phyloP scores from a whole-genome alignment of 2,113 vertebrate genomes.

The Pygoscelis antarcticus region DNA sequence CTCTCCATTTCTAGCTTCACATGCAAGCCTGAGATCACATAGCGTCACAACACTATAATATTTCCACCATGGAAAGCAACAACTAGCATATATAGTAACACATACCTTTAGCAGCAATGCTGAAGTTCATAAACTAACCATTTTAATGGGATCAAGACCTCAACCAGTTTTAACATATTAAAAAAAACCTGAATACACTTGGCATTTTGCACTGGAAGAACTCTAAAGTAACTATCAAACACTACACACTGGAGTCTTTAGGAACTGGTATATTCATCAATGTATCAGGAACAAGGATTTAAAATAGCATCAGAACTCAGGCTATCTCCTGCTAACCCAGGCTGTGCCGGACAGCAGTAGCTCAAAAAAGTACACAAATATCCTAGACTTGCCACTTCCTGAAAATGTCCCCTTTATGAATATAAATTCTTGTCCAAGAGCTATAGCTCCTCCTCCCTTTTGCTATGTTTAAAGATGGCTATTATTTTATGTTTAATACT shows the following conservation, averaged over 20 bases:
- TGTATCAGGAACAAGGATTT: neutral
- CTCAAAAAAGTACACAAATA: neutral
- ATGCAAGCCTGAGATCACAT: neutral
- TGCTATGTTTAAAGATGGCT: neutral
- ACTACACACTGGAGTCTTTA: neutral
- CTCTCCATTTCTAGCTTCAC: neutral
- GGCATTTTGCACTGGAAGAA: neutral
- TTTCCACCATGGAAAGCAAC: neutral
- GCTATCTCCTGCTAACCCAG: rapidly evolving
- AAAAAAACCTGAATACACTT: neutral
- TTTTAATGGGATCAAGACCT: neutral
- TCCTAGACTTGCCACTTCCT: neutral
- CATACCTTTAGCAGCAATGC: rapidly evolving
- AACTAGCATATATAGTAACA: neutral
- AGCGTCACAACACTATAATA: neutral
- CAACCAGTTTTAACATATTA: neutral
- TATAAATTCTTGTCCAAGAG: neutral
- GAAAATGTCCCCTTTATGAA: neutral
- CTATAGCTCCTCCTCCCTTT: neutral
- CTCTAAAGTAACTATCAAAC: neutral
- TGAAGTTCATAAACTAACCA: neutral
- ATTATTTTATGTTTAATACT: neutral
- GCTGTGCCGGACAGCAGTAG: neutral
- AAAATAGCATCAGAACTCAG: neutral
- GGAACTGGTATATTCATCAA: neutral